Conservation (phyloP, 2,797 vertebrate genomes). For the Octomys mimax region DNA sequence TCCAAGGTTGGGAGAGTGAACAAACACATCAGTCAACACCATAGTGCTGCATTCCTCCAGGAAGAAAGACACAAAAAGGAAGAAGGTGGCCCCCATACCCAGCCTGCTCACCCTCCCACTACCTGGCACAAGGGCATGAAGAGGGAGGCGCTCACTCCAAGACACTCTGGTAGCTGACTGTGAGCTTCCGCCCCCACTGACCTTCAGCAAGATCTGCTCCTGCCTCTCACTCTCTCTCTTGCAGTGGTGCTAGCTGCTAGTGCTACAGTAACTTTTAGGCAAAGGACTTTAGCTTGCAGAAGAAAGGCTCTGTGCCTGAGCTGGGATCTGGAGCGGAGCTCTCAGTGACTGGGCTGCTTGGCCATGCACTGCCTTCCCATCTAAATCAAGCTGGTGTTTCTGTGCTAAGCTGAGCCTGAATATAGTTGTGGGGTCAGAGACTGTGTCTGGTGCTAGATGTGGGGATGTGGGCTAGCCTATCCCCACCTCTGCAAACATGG, state of each 20-base stretch:
- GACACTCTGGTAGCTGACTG: neutral
- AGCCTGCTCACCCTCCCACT: neutral
- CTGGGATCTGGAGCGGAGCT: neutral
- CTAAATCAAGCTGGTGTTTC: neutral
- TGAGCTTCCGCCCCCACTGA: constrained; percentile 67
- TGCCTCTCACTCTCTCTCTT: neutral
- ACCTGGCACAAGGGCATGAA: constrained; percentile 11
- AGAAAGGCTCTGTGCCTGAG: constrained; percentile 45
- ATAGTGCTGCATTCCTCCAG: constrained; percentile 6
- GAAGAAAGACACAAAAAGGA: constrained; percentile 2
- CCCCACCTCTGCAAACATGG: neutral
- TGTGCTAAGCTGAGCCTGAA: neutral
- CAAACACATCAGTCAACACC: neutral
- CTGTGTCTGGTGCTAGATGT: neutral
- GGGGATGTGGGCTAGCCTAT: neutral
- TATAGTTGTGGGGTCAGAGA: neutral
- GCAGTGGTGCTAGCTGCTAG: neutral
- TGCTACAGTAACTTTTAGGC: constrained; percentile 71
- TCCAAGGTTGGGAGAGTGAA: constrained; percentile 47
- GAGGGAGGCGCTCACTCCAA: constrained; percentile 45
- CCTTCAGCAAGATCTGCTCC: constrained; percentile 76
- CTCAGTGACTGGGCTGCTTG: neutral
- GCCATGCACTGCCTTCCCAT: neutral
- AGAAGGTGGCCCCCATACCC: neutral
- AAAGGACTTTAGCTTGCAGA: constrained; percentile 56